phyloP scores from a whole-genome alignment of 2,888 invertebrate species.

The Atherix ibis region DNA sequence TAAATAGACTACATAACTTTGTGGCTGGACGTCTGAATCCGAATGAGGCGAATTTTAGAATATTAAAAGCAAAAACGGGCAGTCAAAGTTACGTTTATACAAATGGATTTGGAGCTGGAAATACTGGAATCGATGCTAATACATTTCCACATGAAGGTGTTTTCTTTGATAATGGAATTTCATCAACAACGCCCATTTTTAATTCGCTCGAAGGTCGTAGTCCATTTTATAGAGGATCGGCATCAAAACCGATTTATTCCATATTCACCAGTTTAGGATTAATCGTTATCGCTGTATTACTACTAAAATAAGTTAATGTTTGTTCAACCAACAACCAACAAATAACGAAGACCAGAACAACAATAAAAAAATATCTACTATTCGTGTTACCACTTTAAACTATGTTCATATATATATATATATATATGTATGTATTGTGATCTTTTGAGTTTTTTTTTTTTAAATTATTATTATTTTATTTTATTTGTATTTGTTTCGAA shows the following conservation, averaged over 20 bases:
- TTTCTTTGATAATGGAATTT: constrained; percentile 14
- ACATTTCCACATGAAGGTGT: constrained; percentile 12
- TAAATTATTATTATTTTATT: no score
- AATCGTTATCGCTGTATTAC: not conserved
- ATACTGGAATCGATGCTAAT: constrained; percentile 13
- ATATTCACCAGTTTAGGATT: constrained; percentile 2
- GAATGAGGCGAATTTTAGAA: constrained; percentile 48
- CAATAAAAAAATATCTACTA: no score
- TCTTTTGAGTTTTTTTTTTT: no score
- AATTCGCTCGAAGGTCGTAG: constrained; percentile 13
- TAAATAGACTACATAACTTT: constrained; percentile 53
- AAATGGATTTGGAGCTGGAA: constrained; percentile 15
- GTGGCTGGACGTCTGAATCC: constrained; percentile 42
- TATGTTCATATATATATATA: no score
- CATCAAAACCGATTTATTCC: constrained; percentile 6
- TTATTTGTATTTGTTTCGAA: not conserved
- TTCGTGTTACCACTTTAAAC: no score
- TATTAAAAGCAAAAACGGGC: constrained; percentile 43
- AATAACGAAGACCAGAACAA: no score
- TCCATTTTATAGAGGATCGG: constrained; percentile 11
- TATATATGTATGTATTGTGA: no score
- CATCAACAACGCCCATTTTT: constrained; percentile 17
- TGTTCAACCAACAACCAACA: not conserved
- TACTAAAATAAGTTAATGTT: not conserved
- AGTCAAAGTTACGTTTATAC: constrained; percentile 47